Evolutionary conservation across 1,140 invertebrate genomes (phyloP).

Genomic region (Lordiphosa collinella): DNA sequence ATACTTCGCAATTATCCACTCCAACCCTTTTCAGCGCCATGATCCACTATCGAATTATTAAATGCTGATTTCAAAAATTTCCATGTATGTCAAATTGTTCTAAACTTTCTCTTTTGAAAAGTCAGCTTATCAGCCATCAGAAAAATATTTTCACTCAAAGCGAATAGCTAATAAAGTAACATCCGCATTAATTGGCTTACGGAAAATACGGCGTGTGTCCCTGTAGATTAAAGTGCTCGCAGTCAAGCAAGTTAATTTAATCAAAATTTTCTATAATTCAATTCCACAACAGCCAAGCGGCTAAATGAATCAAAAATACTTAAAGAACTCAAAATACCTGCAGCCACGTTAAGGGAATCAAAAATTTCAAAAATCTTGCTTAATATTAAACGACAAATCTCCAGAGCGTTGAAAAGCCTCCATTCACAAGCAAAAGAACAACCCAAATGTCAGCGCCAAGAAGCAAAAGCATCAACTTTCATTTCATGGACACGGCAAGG

Average conservation of each 20-base stretch:
- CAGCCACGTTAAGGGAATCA: background rate
- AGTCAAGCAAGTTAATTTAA: constrained; percentile 20
- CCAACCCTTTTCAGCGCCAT: no score
- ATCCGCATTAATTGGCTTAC: constrained; percentile 5
- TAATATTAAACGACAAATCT: no score
- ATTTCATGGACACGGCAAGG: background rate
- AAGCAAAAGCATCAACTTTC: background rate
- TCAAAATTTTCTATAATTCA: constrained; percentile 20
- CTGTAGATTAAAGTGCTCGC: constrained; percentile 20
- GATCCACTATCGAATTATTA: no score
- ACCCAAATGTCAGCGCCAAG: background rate
- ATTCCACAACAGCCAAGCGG: constrained; percentile 11
- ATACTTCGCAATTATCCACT: no score
- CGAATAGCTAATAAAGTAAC: constrained; percentile 1
- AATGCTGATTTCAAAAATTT: no score
- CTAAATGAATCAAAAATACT: background rate
- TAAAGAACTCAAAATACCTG: background rate
- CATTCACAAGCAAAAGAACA: background rate
- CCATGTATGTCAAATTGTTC: no score
- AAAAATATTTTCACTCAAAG: constrained; percentile 3
- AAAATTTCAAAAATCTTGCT: no score
- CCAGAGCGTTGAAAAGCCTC: no score
- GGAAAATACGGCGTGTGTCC: background rate
- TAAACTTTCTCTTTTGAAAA: no score
- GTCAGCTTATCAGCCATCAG: no score